Base-by-base conservation (phyloP, 2,888 invertebrate species). In the Leucania comma region DNA sequence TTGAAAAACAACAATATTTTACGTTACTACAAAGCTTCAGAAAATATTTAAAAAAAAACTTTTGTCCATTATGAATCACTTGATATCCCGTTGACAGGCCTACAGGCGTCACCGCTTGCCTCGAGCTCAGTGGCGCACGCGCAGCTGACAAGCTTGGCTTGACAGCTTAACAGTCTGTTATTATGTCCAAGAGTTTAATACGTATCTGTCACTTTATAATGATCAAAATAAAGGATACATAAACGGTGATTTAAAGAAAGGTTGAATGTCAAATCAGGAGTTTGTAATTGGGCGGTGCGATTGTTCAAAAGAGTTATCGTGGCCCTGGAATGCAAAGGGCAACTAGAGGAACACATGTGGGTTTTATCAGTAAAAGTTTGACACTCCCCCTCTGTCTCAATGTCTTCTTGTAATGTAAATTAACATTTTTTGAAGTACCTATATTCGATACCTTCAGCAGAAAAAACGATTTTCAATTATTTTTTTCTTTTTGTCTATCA, bases 101-200 rank as follows among this genome's bases (percentile, higher is more conserved):
- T 48, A 22, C n/a, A 51, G 56, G 51, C 75, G 53, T 46, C 24
- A 22, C 53, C n/a, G 2, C 42, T 29, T 32, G 26, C 81, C 81
- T 75, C 68, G 76, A 68, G 68, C 56, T 76, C 20, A 22, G 14
- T 54, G 17, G 63, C 75, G 75, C 65, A 46, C 56, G 76, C 58
- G 59, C 68, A 24, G 58, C 58, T 64, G 46, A 5, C 42, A 71
- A 42, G 80, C 32, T n/a, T 59, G 51, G 76, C 24, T 54, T 75
- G 76, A 68, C 76, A 51, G 22, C 8, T 56, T 68, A 64, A 63
- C 46, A 68, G 38, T 50, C 63, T 32, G 56, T 54, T 56, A 20
- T 75, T 67, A 63, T 56, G 5, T 26, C 29, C 53, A 62, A 46
- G 54, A 26, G 59, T 10, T 65, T 66, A 56, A 50, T 75, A 51